These are phyloP conservation scores for Tonatia bakeri DNA, from an alignment of 2,113 vertebrate genomes.

Conservation along the genomic window DNA sequence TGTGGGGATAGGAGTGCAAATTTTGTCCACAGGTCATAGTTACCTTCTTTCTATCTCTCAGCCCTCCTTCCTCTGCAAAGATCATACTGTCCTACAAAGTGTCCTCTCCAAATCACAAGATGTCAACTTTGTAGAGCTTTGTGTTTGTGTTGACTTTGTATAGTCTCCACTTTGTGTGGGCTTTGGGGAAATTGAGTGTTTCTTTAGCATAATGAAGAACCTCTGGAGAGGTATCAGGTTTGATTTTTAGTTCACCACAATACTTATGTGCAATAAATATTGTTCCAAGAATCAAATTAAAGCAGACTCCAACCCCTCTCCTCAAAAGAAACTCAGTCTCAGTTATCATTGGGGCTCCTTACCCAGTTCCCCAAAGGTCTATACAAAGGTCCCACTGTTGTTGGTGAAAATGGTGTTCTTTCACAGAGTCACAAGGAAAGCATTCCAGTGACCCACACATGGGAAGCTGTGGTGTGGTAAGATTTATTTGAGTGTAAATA, in stretches of 20 bases:
- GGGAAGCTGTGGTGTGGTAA: too few relatives aligned
- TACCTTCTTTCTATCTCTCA: not conserved
- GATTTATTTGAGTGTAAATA: too few relatives aligned
- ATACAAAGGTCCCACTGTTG: not conserved
- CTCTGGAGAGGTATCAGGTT: accelerated
- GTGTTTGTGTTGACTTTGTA: not conserved
- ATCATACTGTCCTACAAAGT: too few relatives aligned
- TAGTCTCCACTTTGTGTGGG: not conserved
- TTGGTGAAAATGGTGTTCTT: too few relatives aligned
- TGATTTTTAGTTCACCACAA: not conserved
- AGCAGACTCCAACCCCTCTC: not conserved
- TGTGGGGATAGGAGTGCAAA: accelerated
- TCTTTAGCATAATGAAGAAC: not conserved
- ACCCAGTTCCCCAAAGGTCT: accelerated
- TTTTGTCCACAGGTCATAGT: accelerated
- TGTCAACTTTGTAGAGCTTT: not conserved
- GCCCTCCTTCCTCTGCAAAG: not conserved
- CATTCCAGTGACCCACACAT: too few relatives aligned
- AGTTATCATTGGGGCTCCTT: not conserved
- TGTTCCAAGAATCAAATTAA: not conserved
- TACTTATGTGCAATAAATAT: not conserved
- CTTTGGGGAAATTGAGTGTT: not conserved
- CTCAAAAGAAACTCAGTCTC: not conserved
- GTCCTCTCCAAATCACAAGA: not conserved
- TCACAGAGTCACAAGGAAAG: too few relatives aligned